These are phyloP conservation scores for Patella caerulea DNA, from an alignment of 2,888 invertebrate genomes.

Conservation along the genomic window DNA sequence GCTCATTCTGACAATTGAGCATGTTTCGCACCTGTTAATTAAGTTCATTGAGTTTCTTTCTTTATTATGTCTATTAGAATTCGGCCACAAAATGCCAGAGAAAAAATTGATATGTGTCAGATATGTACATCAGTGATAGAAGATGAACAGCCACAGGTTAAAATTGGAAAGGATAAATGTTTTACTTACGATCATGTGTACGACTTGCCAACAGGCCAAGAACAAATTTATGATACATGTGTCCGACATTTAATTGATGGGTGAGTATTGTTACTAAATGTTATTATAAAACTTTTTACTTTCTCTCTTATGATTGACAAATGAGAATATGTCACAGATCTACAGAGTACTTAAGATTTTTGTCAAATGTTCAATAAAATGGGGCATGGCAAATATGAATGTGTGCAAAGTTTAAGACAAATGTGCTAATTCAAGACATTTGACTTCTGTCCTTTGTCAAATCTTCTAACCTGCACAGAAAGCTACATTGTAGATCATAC, in stretches of 20 bases:
- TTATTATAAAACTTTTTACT: not conserved
- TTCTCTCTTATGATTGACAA: too few relatives aligned
- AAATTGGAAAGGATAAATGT: slow-evolving; percentile 92
- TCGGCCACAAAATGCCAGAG: slow-evolving; percentile 92
- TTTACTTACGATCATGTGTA: slow-evolving; percentile 98
- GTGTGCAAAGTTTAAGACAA: not conserved
- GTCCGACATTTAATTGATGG: slow-evolving; percentile 90
- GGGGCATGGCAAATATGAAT: too few relatives aligned
- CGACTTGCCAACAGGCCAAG: slow-evolving; percentile 84
- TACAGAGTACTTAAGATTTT: too few relatives aligned
- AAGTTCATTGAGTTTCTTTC: not conserved
- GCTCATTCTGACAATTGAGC: not conserved
- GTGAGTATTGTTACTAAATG: slow-evolving; percentile 51
- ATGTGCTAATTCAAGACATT: too few relatives aligned
- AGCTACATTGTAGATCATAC: too few relatives aligned
- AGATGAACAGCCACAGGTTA: slow-evolving; percentile 83
- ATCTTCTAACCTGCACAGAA: too few relatives aligned
- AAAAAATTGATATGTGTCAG: slow-evolving; percentile 94
- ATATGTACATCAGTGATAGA: slow-evolving; percentile 86
- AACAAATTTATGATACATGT: slow-evolving; percentile 84
- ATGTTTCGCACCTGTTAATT: not conserved
- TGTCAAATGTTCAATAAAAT: too few relatives aligned
- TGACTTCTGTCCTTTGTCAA: too few relatives aligned
- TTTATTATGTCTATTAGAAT: slow-evolving; percentile 78
- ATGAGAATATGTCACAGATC: too few relatives aligned